Base-by-base conservation (phyloP, 2,797 vertebrate species). In the Oreochromis grahami region DNA sequence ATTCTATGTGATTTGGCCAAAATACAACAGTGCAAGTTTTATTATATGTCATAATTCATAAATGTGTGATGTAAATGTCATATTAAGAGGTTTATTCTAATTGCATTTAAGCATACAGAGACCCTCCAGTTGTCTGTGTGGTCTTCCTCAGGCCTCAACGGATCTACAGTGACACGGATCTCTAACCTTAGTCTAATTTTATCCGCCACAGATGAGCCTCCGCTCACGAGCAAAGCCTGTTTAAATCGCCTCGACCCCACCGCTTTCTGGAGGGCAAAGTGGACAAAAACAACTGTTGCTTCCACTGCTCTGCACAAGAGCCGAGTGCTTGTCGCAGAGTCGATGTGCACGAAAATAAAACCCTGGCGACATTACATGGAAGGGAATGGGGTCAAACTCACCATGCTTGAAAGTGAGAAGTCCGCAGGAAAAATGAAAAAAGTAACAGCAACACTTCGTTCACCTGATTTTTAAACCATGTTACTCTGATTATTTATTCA, bases 141-240 rank as follows among this genome's bases (percentile, higher is more conserved):
- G 58, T 76, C 29, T 55, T 70, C 50, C 65, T 58, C 48, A 2
- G 76, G 53, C 80, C 58, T 87, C 77, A 76, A 5, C 79, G 84
- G 86, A 77, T 45, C 82, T 76, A 70, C 87, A 65, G 34, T 89
- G 93, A 93, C 86, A 95, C 85, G 65, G 91, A 93, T 92, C 92
- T 91, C 76, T 81, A 24, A 83, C 51, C 21, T 83, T 36, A 84
- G 87, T 87, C 94, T 96, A 95, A 94, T 93, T 94, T 91, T 95
- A 95, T 88, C 92, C 88, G 2, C 84, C 83, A 29, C 83, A 91
- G 86, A 88, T 34, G 83, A 88, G 58, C 12, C 77, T 15, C 36
- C 58, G 80, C 83, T 78, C 88, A 63, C 8, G 38, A 85, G 83
- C 76, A 91, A 94, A 94, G 92, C 92, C 85, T 26, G 52, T 85